Conservation (phyloP, 2,113 vertebrate species). For the Istiophorus platypterus region DNA sequence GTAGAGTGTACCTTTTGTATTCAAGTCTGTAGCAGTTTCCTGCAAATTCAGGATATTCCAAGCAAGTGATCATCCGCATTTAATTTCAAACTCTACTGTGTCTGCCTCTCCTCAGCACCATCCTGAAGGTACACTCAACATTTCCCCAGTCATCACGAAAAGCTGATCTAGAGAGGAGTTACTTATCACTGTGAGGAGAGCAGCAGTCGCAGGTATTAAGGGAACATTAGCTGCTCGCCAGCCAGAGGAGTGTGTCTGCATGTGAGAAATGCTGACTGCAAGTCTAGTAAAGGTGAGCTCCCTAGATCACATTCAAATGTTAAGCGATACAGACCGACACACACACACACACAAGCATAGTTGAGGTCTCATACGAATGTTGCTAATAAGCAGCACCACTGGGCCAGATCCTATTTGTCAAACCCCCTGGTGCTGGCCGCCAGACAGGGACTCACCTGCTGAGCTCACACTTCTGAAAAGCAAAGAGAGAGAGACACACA, state of each 20-base stretch:
- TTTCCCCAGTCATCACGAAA: slow-evolving; percentile 31
- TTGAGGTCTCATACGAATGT: slow-evolving; percentile 69
- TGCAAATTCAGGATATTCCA: slow-evolving; percentile 14
- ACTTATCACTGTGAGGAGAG: slow-evolving; percentile 33
- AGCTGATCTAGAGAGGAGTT: slow-evolving; percentile 34
- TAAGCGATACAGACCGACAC: slow-evolving; percentile 48
- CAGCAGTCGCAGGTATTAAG: slow-evolving; percentile 47
- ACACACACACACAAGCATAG: slow-evolving; percentile 26
- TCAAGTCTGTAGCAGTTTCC: background rate
- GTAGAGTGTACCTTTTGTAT: background rate
- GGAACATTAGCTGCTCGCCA: slow-evolving; percentile 64
- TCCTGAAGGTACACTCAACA: slow-evolving; percentile 39
- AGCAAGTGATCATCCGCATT: slow-evolving; percentile 6
- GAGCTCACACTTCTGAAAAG: slow-evolving; percentile 66
- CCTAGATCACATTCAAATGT: slow-evolving; percentile 73
- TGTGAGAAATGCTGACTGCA: slow-evolving; percentile 70
- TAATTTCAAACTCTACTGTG: slow-evolving; percentile 5
- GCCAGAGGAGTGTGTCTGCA: slow-evolving; percentile 49
- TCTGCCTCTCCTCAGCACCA: slow-evolving; percentile 16
- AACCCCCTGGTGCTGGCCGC: slow-evolving; percentile 50
- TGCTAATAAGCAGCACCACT: slow-evolving; percentile 73
- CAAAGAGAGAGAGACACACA: slow-evolving; percentile 33
- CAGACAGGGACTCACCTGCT: slow-evolving; percentile 71
- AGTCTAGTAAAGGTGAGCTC: slow-evolving; percentile 68
- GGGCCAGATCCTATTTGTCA: slow-evolving; percentile 77